phyloP scores from a whole-genome alignment of 2,888 invertebrate genomes.

The Ditylenchus weischeri region DNA sequence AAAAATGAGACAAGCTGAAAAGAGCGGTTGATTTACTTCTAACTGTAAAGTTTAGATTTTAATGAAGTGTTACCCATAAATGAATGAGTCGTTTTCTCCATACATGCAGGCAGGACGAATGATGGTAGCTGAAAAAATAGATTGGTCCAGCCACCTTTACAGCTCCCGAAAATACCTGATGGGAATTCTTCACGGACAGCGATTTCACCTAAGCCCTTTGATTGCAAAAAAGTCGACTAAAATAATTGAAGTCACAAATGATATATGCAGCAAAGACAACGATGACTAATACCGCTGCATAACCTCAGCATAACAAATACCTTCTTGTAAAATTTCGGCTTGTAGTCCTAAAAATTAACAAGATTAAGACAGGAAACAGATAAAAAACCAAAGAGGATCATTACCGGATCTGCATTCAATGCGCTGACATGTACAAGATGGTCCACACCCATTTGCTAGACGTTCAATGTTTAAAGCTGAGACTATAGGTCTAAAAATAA shows the following conservation, averaged over 20 bases:
- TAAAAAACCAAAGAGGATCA: background rate
- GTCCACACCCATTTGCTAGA: too few species aligned
- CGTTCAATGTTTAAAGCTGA: slow-evolving; percentile 72
- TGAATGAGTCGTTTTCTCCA: slow-evolving; percentile 71
- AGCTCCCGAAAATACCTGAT: too few species aligned
- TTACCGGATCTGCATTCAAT: slow-evolving; percentile 75
- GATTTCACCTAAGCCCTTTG: slow-evolving; percentile 75
- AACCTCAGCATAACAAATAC: too few species aligned
- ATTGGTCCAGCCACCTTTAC: too few species aligned
- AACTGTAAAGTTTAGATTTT: background rate
- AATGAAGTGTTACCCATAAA: too few species aligned
- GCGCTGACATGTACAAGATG: slow-evolving; percentile 89
- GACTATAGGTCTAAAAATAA: background rate
- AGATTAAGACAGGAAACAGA: too few species aligned
- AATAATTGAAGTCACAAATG: too few species aligned
- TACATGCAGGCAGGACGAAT: slow-evolving; percentile 87
- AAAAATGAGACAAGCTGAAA: slow-evolving; percentile 36
- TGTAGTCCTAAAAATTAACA: background rate
- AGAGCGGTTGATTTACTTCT: slow-evolving; percentile 72
- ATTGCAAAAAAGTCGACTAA: slow-evolving; percentile 67
- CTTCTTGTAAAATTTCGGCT: slow-evolving; percentile 4
- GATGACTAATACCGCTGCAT: too few species aligned
- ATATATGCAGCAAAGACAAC: background rate
- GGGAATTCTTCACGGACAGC: slow-evolving; percentile 89
- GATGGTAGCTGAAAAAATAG: slow-evolving; percentile 73